Percentiles rank a stretch among this genome's conserved stretches.
These are phyloP conservation scores for Cryptus armator DNA, from an alignment of 2,888 invertebrate species.

Conservation along the genomic window DNA sequence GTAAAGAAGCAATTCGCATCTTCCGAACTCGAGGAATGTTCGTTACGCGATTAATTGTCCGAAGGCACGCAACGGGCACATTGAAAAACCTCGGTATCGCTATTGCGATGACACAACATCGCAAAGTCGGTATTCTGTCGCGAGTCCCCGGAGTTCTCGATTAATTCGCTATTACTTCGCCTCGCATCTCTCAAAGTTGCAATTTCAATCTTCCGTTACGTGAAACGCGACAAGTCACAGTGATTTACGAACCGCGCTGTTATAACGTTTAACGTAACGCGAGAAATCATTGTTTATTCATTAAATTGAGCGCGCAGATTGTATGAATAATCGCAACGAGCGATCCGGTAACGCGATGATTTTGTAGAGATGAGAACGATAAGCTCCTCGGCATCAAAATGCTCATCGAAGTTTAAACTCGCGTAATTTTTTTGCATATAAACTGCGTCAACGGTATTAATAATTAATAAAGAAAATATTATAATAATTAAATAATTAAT, in stretches of 20 bases:
- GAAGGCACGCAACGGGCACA: neutral
- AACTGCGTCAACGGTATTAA: too few species aligned
- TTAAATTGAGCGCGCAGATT: conserved; percentile 23
- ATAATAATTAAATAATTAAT: neutral
- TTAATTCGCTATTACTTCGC: conserved; percentile 21
- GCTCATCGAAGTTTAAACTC: neutral
- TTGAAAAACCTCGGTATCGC: neutral
- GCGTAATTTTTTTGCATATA: neutral
- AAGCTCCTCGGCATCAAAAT: conserved; percentile 1
- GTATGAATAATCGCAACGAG: conserved; percentile 48
- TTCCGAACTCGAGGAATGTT: neutral
- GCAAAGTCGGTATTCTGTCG: neutral
- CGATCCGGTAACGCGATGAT: conserved; percentile 19
- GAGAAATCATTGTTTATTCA: conserved; percentile 53
- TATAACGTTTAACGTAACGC: conserved; percentile 27
- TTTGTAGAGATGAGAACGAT: conserved; percentile 24
- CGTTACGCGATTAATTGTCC: neutral
- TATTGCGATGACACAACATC: neutral
- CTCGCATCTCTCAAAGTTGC: conserved; percentile 7
- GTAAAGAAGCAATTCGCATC: neutral
- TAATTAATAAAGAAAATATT: too few species aligned
- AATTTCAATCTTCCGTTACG: conserved; percentile 51
- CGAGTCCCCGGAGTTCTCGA: neutral
- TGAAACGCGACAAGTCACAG: conserved; percentile 59
- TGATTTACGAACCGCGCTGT: conserved; percentile 51